Percentiles rank a stretch among this genome's conserved stretches.
phyloP scores from a whole-genome alignment of 2,888 invertebrate genomes.

The Bimastos eiseni region DNA sequence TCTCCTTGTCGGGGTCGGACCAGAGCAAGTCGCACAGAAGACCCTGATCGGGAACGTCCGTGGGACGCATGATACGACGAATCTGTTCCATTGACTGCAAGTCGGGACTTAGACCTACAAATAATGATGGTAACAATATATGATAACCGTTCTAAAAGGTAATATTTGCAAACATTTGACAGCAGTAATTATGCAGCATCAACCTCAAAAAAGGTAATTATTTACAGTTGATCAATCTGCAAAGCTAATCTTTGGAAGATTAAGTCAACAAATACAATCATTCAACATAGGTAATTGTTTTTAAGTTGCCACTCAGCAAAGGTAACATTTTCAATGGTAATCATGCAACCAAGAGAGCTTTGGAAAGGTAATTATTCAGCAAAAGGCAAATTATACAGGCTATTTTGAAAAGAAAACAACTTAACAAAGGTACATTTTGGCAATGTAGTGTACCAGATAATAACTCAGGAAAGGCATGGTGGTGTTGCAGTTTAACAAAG shows the following conservation, averaged over 20 bases:
- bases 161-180: background rate
- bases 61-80: slow-evolving; percentile 68
- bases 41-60: slow-evolving; percentile 67
- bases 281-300: background rate
- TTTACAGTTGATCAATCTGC: background rate
- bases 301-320: background rate
- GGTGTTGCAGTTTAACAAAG: too few relatives aligned
- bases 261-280: too few relatives aligned
- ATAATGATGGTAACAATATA: background rate
- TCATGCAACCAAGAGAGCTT: background rate
- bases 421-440: background rate
- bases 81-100: slow-evolving; percentile 75
- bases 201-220: too few relatives aligned
- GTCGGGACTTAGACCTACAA: slow-evolving; percentile 76
- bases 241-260: background rate
- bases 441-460: background rate
- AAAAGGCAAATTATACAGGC: background rate
- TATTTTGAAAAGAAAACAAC: background rate
- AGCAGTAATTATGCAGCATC: background rate
- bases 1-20: slow-evolving; percentile 71
- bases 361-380: background rate
- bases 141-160: background rate
- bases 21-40: slow-evolving; percentile 67
- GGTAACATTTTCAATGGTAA: background rate
- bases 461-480: background rate